Conservation (phyloP, 2,797 vertebrate genomes). For the Pseudotriccus pelzelni region DNA sequence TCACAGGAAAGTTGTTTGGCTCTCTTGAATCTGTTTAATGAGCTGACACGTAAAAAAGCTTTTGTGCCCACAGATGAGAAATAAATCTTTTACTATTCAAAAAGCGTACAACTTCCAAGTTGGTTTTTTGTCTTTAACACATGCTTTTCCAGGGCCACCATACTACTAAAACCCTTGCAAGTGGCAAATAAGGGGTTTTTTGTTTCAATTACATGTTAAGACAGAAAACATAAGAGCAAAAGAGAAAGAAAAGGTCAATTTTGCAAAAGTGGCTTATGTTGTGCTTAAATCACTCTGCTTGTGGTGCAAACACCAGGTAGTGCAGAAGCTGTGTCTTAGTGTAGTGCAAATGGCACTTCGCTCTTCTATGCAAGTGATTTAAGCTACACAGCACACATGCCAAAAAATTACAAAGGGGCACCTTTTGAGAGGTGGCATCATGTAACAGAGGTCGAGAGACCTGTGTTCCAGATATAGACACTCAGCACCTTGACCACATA, state of each 20-base stretch:
- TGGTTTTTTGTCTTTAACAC: not conserved
- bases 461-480: not conserved
- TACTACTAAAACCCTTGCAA: not conserved
- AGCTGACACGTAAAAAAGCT: not conserved
- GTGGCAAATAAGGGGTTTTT: not conserved
- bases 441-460: not conserved
- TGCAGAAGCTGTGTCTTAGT: not conserved
- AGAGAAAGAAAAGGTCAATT: not conserved
- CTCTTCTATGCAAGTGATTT: not conserved
- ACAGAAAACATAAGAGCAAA: not conserved
- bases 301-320: not conserved
- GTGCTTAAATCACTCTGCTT: not conserved
- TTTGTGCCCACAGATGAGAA: not conserved
- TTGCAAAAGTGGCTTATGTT: not conserved
- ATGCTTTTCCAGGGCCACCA: not conserved
- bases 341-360: not conserved
- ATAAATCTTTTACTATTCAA: not conserved
- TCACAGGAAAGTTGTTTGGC: not conserved
- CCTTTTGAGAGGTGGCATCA: not conserved
- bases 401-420: not conserved
- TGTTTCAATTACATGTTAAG: not conserved
- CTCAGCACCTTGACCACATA: not conserved
- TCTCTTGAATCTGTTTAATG: not conserved
- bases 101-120: not conserved
- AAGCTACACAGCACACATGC: not conserved